phyloP scores from a whole-genome alignment of 2,113 vertebrate species.

The Thunnus thynnus region DNA sequence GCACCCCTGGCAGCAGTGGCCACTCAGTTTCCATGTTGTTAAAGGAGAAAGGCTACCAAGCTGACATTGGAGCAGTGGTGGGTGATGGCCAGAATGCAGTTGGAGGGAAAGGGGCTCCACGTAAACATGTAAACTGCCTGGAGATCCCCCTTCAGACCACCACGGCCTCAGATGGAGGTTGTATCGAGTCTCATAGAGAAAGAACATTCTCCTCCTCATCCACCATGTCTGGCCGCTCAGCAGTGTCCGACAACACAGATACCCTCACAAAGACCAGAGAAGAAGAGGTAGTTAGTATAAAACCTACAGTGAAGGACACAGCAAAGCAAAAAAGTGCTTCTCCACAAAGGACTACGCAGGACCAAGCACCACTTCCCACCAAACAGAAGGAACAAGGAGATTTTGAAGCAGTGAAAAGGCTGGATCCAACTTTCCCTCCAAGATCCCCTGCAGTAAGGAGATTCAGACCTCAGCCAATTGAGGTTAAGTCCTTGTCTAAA shows the following conservation, averaged over 20 bases:
- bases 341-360: conserved; percentile 17
- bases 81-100: conserved; percentile 66
- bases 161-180: conserved; percentile 47
- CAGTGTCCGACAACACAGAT: conserved; percentile 40
- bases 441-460: conserved; percentile 72
- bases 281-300: conserved; percentile 30
- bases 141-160: conserved; percentile 82
- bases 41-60: conserved; percentile 87
- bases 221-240: conserved; percentile 31
- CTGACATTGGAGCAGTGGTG: conserved; percentile 85
- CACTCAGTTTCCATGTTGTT: conserved; percentile 86
- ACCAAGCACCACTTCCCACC: conserved; percentile 40
- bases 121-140: conserved; percentile 84
- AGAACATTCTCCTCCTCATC: conserved; percentile 70
- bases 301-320: conserved; percentile 50
- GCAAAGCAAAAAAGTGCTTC: conserved; percentile 39
- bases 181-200: conserved; percentile 60
- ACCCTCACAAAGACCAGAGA: conserved; percentile 43
- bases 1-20: conserved; percentile 52
- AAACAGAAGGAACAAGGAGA: conserved; percentile 60
- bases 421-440: conserved; percentile 74
- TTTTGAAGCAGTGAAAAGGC: conserved; percentile 76
- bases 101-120: conserved; percentile 48
- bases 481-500: conserved; percentile 78
- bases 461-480: conserved; percentile 76